Conservation (phyloP, 1,140 invertebrate genomes). For the Lordiphosa collinella region DNA sequence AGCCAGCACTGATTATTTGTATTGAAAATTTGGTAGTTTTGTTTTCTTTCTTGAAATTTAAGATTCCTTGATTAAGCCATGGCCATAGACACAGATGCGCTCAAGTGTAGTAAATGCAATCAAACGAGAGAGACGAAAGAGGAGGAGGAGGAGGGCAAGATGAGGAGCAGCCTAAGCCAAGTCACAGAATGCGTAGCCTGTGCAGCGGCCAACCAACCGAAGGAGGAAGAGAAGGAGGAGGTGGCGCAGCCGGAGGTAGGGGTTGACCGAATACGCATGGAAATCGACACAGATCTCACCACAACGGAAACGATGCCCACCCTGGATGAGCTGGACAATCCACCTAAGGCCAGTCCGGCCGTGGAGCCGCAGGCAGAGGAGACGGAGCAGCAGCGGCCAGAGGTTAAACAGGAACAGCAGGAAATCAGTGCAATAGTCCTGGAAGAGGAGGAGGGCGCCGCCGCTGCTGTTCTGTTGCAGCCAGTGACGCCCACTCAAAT, state of each 20-base stretch:
- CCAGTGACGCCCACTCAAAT: constrained; percentile 5
- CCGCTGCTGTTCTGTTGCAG: too few species aligned
- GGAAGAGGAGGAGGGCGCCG: not conserved
- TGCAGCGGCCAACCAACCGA: not conserved
- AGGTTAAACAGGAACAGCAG: not conserved
- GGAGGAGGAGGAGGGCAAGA: constrained; percentile 1
- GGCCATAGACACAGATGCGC: constrained; percentile 18
- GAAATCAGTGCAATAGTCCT: not conserved
- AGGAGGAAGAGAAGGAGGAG: not conserved
- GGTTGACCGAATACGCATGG: constrained; percentile 13
- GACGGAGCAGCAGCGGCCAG: not conserved
- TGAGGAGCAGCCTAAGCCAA: not conserved
- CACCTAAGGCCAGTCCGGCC: not conserved
- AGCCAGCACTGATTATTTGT: too few species aligned
- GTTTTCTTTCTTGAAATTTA: too few species aligned
- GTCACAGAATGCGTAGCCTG: not conserved
- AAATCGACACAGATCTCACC: constrained; percentile 45
- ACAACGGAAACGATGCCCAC: constrained; percentile 46
- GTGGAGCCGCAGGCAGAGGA: not conserved
- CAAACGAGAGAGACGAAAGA: not conserved
- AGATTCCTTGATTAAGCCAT: too few species aligned
- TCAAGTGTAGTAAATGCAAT: constrained; percentile 35
- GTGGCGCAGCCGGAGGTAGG: constrained; percentile 5
- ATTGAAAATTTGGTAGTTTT: too few species aligned
- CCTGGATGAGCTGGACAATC: constrained; percentile 31